phyloP scores from a whole-genome alignment of 1,140 invertebrate species.

The Cyclargus thomasi region DNA sequence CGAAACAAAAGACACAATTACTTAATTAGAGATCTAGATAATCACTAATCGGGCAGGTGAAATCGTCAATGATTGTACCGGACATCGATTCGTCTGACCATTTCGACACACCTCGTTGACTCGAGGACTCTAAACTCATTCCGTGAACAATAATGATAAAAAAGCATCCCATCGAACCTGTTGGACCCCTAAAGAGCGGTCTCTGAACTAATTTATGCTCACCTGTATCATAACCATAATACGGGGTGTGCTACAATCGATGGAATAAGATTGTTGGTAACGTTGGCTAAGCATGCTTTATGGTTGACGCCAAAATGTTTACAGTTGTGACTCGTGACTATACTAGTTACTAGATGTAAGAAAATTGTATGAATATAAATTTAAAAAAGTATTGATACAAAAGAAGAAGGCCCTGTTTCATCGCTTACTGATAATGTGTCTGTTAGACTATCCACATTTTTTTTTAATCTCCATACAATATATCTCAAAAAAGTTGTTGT shows the following conservation, averaged over 20 bases:
- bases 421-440: too few relatives aligned
- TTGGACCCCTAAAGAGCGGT: slow-evolving; percentile 69
- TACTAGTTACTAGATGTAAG: too few relatives aligned
- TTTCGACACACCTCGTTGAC: slow-evolving; percentile 74
- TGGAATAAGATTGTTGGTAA: slow-evolving; percentile 14
- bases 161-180: slow-evolving; percentile 64
- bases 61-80: slow-evolving; percentile 50
- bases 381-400: too few relatives aligned
- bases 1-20: slow-evolving; percentile 50
- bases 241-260: slow-evolving; percentile 46
- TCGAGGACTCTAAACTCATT: slow-evolving; percentile 69
- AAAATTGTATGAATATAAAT: too few relatives aligned
- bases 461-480: too few relatives aligned
- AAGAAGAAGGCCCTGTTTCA: too few relatives aligned
- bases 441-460: too few relatives aligned
- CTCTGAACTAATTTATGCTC: slow-evolving; percentile 69
- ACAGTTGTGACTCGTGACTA: too few relatives aligned
- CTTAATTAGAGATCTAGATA: slow-evolving; percentile 62
- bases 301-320: too few relatives aligned
- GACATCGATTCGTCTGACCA: slow-evolving; percentile 67
- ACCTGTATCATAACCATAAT: slow-evolving; percentile 67
- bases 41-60: slow-evolving; percentile 54
- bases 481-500: too few relatives aligned
- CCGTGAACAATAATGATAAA: slow-evolving; percentile 55
- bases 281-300: not conserved